Base-by-base conservation (phyloP, 1,140 invertebrate species). In the Anadara kagoshimensis region DNA sequence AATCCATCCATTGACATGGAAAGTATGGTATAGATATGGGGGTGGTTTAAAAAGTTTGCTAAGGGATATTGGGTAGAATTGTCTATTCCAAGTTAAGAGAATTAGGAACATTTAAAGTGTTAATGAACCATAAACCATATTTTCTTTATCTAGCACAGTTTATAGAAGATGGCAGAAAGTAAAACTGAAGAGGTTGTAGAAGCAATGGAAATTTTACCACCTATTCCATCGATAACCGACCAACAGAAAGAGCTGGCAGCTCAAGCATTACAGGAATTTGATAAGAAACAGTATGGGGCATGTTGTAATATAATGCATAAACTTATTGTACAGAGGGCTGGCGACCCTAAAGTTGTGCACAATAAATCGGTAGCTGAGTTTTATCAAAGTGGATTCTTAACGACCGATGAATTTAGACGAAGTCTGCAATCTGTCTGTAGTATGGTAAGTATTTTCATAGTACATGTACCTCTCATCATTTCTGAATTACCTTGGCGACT, bases 311-410 rank as follows among this genome's bases (percentile, higher is more conserved):
- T 91, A 47, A 88, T 95, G 51, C 90, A 90, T 43, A 92, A 93
- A 82, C 83, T 95, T 22, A 91, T 92, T 65, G 79, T 85, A 4
- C 85, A 91, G 22, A 90, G 92, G 36, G 91, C 92, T 1, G 91
- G 90, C 47, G 93, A 95, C 85, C 87, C 92, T 0, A 95, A 95
- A 85, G 91, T 95, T 18, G 86, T 91, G 0, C 93, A 94, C 76
- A 95, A 96, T 83, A 93, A 92, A 84, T 91, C 92, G 8, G 91
- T 95, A 0, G 92, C 91, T 0, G 93, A 94, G 71, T 95, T 93
- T 87, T 94, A 93, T 82, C 91, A 92, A 77, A 92, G 90, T 78
- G 92, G 94, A 44, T 90, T 93, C 69, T 94, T 92, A 65, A 94
- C 94, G 76, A 92, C 93, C 14, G 92, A 94, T 43, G 89, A 92